Base-by-base conservation (phyloP, 1,140 invertebrate species). In the Scaptomyza hsui region DNA sequence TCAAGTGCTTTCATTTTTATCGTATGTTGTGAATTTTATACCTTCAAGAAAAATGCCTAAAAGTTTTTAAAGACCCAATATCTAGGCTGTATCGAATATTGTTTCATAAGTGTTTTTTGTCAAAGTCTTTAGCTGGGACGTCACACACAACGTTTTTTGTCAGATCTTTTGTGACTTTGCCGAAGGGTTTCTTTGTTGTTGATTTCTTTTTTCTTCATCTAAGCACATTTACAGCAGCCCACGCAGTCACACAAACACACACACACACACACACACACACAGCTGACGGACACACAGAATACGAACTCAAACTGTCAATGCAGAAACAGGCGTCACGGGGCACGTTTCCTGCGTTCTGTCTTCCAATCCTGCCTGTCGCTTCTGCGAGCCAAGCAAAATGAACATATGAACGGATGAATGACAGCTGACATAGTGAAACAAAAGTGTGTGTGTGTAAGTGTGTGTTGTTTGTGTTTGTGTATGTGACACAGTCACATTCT, bases 391-490 rank as follows among this genome's bases (percentile, higher is more conserved):
- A 19, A 65, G 26, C 62, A 60, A 71, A 71, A 71, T 65, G 78
- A 78, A 69, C 78, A 72, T 81, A 82, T 78, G 82, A 82, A 82
- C 82, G 78, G 65, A 88, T 88, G 82, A 78, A 89, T 88, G 82
- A 88, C 83, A 88, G 82, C 83, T 88, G 82, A 89, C 82, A 88
- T 75, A 88, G 83, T 88, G 83, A 88, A 80, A 88, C 78, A 88
- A 83, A 75, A 82, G 72, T 83, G 65, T 24, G 47, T 13, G 26
- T 35, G 29, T 52, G 37, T 62, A 15, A 32, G 32, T 32, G 51
- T 32, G 44, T 42, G 9, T 56, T 56, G 67, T 37, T 12, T 56
- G 59, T 9, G 42, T 44, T 51, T 51, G 60, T 65, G 61, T 49
- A 29, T 82, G 75, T 88, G 82, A 82, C 82, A 88, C 75, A 88